Base-by-base conservation (phyloP, 2,797 vertebrate genomes). In the Antennarius maculatus region DNA sequence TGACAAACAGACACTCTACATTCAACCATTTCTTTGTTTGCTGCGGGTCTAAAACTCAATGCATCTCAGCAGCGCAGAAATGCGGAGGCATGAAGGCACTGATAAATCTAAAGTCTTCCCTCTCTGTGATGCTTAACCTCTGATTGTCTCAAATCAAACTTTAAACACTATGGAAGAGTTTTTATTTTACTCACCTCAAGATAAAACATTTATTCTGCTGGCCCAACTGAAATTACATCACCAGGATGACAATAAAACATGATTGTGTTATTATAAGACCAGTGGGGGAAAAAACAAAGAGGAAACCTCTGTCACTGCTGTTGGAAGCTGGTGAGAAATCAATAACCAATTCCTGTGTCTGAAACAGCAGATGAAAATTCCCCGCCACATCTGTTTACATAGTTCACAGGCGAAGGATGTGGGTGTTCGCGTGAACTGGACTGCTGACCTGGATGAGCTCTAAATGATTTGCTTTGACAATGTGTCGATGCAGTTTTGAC, bases 251-350 rank as follows among this genome's bases (percentile, higher is more conserved):
- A 57, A 41, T 6, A 7, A 45, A 17, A 37, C 67, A 27, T n/a
- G 27, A 62, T n/a, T 71, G 42, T 5, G 13, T 9, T 11, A 39
- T 48, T 42, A 54, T n/a, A 27, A 46, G 14, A 29, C 5, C 5
- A 51, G n/a, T 11, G 13, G 18, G 28, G 6, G 69, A 52, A 41
- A 7, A 47, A 23, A 23, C 23, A 64, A 46, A 53, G 59, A 31
- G 16, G 12, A 54, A 71, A 54, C 29, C 15, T 6, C 14, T 51
- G 45, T 12, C 13, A 2, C 5, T 17, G 54, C 45, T 42, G 56
- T 56, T 52, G 61, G 53, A 31, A 14, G 57, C 37, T 27, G 48
- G 37, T 28, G 59, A 54, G 69, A 76, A 85, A 77, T 71, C 60
- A 69, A 57, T 61, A 54, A 51, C 42, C 56, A 48, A 48, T 67